A percentile compares a stretch with the other conserved stretches of the same genome.
phyloP scores from a whole-genome alignment of 2,113 vertebrate species.

The Bufo bufo region DNA sequence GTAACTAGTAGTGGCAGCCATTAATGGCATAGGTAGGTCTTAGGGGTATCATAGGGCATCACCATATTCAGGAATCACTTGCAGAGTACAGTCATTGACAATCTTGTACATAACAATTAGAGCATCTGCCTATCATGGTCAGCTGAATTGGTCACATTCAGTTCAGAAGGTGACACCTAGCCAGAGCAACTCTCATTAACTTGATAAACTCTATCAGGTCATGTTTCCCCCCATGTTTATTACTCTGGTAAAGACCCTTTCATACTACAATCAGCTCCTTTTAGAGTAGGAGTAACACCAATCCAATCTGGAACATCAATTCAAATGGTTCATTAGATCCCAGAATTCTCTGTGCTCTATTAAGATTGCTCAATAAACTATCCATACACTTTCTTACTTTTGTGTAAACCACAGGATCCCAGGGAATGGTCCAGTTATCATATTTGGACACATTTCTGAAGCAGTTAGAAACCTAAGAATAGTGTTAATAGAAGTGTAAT shows the following conservation, averaged over 20 bases:
- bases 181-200: background rate
- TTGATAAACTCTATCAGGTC: background rate
- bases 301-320: background rate
- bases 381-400: background rate
- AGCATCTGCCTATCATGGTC: background rate
- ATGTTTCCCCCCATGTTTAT: background rate
- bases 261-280: background rate
- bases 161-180: background rate
- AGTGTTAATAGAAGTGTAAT: background rate
- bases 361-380: background rate
- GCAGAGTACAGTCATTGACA: background rate
- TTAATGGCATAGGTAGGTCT: background rate
- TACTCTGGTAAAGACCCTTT: too few relatives aligned
- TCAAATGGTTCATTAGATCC: background rate
- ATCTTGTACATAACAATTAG: background rate
- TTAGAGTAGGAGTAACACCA: background rate
- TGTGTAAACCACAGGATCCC: background rate
- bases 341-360: background rate
- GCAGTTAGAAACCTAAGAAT: background rate
- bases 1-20: too few relatives aligned
- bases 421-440: background rate
- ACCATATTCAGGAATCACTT: background rate
- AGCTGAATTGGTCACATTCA: background rate
- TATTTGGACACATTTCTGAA: background rate
- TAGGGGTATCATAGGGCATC: background rate